A percentile compares a stretch with the other conserved stretches of the same genome.
phyloP scores from a whole-genome alignment of 2,797 vertebrate species.

The Hozukius guyotensis region DNA sequence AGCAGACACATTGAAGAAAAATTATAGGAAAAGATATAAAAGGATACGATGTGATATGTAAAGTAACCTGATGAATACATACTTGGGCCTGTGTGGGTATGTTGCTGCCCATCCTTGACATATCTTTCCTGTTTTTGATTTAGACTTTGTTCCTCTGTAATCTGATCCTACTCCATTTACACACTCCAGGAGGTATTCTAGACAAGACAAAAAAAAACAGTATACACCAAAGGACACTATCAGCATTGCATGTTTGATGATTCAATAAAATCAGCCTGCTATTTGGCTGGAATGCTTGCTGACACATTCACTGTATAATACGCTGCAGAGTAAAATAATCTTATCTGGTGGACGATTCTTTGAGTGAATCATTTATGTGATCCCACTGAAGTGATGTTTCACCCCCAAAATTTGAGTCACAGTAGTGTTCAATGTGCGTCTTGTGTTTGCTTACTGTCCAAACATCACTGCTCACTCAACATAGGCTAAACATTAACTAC shows the following conservation, averaged over 20 bases:
- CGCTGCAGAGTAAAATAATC: background rate
- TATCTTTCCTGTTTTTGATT: constrained; percentile 78
- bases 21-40: background rate
- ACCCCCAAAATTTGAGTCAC: background rate
- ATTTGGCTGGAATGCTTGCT: background rate
- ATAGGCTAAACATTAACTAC: constrained; percentile 63
- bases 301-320: background rate
- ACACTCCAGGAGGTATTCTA: constrained; percentile 92
- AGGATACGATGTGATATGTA: background rate
- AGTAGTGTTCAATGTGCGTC: background rate
- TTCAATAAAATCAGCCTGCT: background rate
- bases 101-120: constrained; percentile 89
- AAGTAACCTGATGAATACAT: constrained; percentile 36
- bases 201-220: background rate
- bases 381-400: background rate
- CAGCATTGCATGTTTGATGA: background rate
- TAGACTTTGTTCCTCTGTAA: constrained; percentile 91
- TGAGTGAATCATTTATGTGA: background rate
- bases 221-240: background rate
- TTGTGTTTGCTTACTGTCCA: constrained; percentile 56
- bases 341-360: background rate
- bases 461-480: constrained; percentile 40
- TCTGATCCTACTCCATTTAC: constrained; percentile 81
- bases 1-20: background rate
- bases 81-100: constrained; percentile 90